Base-by-base conservation (phyloP, 2,797 vertebrate genomes). In the Sparus aurata region DNA sequence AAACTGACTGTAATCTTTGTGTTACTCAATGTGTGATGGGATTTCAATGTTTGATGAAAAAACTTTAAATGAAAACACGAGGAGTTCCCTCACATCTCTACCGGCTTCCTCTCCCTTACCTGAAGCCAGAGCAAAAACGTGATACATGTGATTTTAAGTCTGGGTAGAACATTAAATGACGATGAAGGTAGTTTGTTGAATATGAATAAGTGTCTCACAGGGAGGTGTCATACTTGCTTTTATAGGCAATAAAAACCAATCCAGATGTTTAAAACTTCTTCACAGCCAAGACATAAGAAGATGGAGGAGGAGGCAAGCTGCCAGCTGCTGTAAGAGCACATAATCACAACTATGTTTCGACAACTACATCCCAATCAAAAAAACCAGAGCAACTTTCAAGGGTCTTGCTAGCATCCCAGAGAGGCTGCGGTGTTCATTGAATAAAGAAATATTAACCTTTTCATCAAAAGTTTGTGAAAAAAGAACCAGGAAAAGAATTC, bases 171-270 rank as follows among this genome's bases (percentile, higher is more conserved):
- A 79, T 64, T 5, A 75, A 80, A 57, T 60, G 68, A 77, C 60
- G 61, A 59, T 61, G 55, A 73, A 62, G 46, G 75, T 23, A 69
- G 73, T 78, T 79, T 59, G 73, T 17, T 73, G 77, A 85, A 83
- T 62, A 34, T 23, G 41, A 82, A 78, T 60, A 57, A 77, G 68
- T 57, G 57, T 45, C 38, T 49, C 78, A 74, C 67, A 49, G 59
- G 69, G 72, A 77, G 43, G 64, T 3, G 1, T 20, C 70, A 16
- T 30, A 77, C 34, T 57, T 1, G 1, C 75, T n/a, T n/a, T n/a
- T n/a, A n/a, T n/a, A n/a, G n/a, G 54, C 69, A 80, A 81, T 79
- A 80, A 80, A 74, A 80, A 78, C 38, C 59, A 25, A 66, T 73
- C 46, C 69, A 52, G 69, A 77, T 57, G 2, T 69, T 63, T 13